A percentile compares a stretch with the other conserved stretches of the same genome.
Conservation (phyloP, 2,888 invertebrate species). For the Cyclophora punctaria region DNA sequence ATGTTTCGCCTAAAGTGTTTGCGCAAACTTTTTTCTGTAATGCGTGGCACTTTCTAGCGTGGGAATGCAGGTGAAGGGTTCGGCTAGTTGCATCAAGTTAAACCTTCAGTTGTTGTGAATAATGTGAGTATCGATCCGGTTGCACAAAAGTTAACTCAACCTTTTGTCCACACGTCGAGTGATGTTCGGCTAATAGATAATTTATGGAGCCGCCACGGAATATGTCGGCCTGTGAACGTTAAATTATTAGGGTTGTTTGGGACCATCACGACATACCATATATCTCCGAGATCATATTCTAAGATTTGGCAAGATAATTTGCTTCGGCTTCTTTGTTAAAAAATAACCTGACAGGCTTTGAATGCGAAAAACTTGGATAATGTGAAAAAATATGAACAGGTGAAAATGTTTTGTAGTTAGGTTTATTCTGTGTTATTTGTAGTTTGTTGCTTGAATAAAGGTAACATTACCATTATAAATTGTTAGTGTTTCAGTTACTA, state of each 20-base stretch:
- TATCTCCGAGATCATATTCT: conserved; percentile 39
- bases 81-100: conserved; percentile 29
- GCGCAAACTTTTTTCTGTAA: conserved; percentile 57
- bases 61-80: conserved; percentile 75
- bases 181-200: conserved; percentile 70
- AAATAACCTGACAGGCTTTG: conserved; percentile 10
- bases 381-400: too few species aligned
- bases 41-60: conserved; percentile 65
- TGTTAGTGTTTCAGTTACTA: too few species aligned
- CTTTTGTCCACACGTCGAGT: conserved; percentile 66
- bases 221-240: conserved; percentile 43
- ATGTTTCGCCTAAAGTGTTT: conserved; percentile 65
- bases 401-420: too few species aligned
- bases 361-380: conserved; percentile 1
- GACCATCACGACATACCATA: conserved; percentile 35
- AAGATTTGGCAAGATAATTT: conserved; percentile 55
- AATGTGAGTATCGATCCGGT: conserved; percentile 35
- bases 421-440: too few species aligned
- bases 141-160: conserved; percentile 68
- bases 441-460: too few species aligned
- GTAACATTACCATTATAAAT: too few species aligned
- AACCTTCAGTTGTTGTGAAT: conserved; percentile 40
- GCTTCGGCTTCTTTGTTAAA: conserved; percentile 36
- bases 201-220: conserved; percentile 61
- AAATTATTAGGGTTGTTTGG: conserved; percentile 68